Conservation (phyloP, 2,888 invertebrate genomes). For the Acheta domesticus region DNA sequence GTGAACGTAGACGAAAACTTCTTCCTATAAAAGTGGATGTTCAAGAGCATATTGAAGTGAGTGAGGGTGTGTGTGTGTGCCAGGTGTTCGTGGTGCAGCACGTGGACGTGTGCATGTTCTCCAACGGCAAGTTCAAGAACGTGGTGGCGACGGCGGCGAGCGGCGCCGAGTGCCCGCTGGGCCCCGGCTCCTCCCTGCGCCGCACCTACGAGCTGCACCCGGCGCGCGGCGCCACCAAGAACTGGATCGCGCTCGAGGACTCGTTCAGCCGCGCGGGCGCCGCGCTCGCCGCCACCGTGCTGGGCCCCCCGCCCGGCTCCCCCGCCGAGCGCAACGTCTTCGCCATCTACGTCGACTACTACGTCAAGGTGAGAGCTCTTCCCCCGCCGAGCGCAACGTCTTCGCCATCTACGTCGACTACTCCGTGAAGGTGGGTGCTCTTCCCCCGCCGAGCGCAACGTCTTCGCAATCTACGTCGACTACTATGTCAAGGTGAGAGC, state of each 20-base stretch:
- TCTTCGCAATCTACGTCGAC: slow-evolving; percentile 86
- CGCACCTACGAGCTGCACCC: slow-evolving; percentile 67
- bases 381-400: too few relatives aligned
- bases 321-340: slow-evolving; percentile 80
- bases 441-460: slow-evolving; percentile 73
- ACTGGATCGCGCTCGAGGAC: slow-evolving; percentile 89
- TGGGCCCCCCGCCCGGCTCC: slow-evolving; percentile 46
- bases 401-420: too few relatives aligned
- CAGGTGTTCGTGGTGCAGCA: slow-evolving; percentile 83
- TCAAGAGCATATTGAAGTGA: too few relatives aligned
- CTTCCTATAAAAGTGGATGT: too few relatives aligned
- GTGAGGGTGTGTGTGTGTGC: too few relatives aligned
- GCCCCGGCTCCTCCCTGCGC: slow-evolving; percentile 59
- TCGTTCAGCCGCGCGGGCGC: slow-evolving; percentile 65
- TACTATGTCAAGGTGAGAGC: slow-evolving; percentile 76
- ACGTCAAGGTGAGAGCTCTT: slow-evolving; percentile 63
- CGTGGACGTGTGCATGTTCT: slow-evolving; percentile 92
- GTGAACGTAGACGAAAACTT: too few relatives aligned
- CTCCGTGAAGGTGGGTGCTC: too few relatives aligned
- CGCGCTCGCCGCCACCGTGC: slow-evolving; percentile 55
- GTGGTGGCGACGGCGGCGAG: slow-evolving; percentile 70
- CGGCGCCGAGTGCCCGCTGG: slow-evolving; percentile 62
- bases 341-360: slow-evolving; percentile 87
- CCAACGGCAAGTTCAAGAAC: slow-evolving; percentile 90
- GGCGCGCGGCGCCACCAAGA: slow-evolving; percentile 75